A percentile compares a stretch with the other conserved stretches of the same genome.
Evolutionary conservation across 1,140 invertebrate genomes (phyloP).

Genomic region (Bombus huntii): DNA sequence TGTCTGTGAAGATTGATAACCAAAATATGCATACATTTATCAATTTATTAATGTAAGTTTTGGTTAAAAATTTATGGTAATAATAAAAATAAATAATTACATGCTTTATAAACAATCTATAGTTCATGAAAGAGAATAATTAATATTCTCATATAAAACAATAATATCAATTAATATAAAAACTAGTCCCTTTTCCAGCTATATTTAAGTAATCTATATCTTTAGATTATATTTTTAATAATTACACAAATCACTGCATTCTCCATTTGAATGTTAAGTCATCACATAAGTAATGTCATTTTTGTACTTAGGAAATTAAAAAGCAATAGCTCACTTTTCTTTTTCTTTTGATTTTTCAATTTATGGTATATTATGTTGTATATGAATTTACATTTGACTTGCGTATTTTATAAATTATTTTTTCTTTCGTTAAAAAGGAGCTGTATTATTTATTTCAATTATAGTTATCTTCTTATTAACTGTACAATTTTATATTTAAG

Average conservation of each 20-base stretch:
- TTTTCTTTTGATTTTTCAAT: not conserved
- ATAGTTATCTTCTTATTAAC: not conserved
- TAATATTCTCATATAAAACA: slow-evolving; percentile 47
- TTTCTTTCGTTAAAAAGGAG: not conserved
- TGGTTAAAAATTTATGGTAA: slow-evolving; percentile 10
- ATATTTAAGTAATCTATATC: slow-evolving; percentile 34
- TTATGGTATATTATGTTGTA: slow-evolving; percentile 5
- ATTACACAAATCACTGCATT: slow-evolving; percentile 18
- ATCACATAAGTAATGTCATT: slow-evolving; percentile 29
- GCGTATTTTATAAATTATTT: not conserved
- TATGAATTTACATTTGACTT: not conserved
- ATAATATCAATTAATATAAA: slow-evolving; percentile 42
- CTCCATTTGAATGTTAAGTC: slow-evolving; percentile 23
- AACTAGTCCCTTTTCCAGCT: slow-evolving; percentile 45
- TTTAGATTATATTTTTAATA: slow-evolving; percentile 48
- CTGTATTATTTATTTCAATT: no score
- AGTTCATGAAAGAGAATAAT: slow-evolving; percentile 41
- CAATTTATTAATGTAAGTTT: slow-evolving; percentile 7
- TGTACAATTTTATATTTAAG: not conserved
- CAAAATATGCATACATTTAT: slow-evolving; percentile 24
- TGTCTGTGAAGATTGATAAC: not conserved
- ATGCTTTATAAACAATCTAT: slow-evolving; percentile 44
- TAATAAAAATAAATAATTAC: slow-evolving; percentile 34
- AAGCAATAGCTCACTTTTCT: not conserved
- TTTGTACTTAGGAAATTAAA: slow-evolving; percentile 9